Evolutionary conservation across 2,797 vertebrate species (phyloP).

Genomic region (Champsocephalus gunnari): DNA sequence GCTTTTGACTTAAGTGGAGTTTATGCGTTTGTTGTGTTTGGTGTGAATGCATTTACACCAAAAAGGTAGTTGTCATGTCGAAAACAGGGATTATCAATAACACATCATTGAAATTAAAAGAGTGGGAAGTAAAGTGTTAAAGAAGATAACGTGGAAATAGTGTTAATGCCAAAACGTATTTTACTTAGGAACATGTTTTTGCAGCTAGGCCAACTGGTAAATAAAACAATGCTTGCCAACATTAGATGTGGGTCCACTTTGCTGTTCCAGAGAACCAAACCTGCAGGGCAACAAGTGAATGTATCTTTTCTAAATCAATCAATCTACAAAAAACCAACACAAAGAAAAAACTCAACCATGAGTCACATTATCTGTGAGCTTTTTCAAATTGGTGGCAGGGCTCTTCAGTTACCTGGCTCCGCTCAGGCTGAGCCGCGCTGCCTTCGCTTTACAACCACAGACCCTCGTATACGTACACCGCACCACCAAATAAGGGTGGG

Average conservation of each 20-base stretch:
- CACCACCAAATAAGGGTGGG: conserved; percentile 65
- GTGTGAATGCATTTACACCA: too few relatives aligned
- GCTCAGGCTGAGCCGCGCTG: conserved; percentile 65
- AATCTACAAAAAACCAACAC: not conserved
- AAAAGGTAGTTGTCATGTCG: too few relatives aligned
- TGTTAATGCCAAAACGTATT: not conserved
- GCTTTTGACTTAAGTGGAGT: not conserved
- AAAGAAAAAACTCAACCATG: conserved; percentile 3
- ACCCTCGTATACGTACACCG: conserved; percentile 34
- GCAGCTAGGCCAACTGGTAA: not conserved
- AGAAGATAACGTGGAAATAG: not conserved
- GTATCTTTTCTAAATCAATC: conserved; percentile 5
- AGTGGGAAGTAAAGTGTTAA: not conserved
- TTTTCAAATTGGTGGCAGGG: conserved; percentile 27
- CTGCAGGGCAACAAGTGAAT: not conserved
- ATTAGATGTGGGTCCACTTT: not conserved
- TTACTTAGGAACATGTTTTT: not conserved
- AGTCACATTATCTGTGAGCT: conserved; percentile 34
- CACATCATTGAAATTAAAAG: not conserved
- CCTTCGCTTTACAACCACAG: conserved; percentile 62
- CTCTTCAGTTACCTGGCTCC: conserved; percentile 74
- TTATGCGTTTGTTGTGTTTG: too few relatives aligned
- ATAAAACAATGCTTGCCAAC: not conserved
- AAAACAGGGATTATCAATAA: too few relatives aligned
- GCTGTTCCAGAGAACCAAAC: conserved; percentile 5